Evolutionary conservation across 2,113 vertebrate genomes (phyloP).

Genomic region (Rissa tridactyla): DNA sequence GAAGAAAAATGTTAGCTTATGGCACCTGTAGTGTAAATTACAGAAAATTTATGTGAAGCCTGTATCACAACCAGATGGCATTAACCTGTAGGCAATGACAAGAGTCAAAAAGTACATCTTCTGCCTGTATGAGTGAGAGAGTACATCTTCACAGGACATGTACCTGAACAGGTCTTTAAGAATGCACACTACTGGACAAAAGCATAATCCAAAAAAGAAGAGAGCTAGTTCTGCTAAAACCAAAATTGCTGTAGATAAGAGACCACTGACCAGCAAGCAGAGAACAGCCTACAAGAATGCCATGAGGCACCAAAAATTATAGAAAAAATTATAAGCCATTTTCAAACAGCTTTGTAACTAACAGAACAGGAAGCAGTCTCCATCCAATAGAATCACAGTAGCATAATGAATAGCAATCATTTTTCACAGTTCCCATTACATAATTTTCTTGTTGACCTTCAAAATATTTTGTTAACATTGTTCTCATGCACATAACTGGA

Average conservation of each 20-base stretch:
- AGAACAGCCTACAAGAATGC: not conserved
- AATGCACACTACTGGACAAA: not conserved
- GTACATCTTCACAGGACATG: not conserved
- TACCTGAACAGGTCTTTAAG: not conserved
- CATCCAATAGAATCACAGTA: not conserved
- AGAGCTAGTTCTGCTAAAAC: not conserved
- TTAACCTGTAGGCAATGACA: not conserved
- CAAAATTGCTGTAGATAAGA: not conserved
- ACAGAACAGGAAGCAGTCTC: not conserved
- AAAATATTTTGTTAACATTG: not conserved
- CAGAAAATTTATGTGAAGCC: not conserved
- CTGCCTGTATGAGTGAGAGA: not conserved
- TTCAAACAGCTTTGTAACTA: not conserved
- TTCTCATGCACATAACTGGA: not conserved
- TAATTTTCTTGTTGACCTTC: not conserved
- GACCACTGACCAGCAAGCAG: not conserved
- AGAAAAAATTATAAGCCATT: not conserved
- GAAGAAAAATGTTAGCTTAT: not conserved
- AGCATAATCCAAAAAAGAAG: not conserved
- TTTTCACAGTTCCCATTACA: not conserved
- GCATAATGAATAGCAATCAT: not conserved
- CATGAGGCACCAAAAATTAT: not conserved
- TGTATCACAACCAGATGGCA: fast-evolving
- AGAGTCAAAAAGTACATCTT: not conserved
- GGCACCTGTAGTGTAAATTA: not conserved